These are phyloP conservation scores for Auanema sp. DNA, from an alignment of 2,888 invertebrate species.

Conservation along the genomic window DNA sequence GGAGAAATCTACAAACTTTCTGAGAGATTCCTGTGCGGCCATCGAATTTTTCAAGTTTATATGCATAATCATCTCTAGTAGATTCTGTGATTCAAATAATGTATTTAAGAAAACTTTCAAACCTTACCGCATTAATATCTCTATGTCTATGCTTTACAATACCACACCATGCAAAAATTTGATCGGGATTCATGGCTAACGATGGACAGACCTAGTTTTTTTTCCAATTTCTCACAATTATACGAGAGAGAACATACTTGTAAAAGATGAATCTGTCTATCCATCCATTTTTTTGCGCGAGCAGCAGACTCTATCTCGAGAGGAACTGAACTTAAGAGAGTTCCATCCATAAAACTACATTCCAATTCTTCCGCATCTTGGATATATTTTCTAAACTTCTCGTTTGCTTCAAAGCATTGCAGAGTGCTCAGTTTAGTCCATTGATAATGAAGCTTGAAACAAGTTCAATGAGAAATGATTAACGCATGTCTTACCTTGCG, in stretches of 20 bases:
- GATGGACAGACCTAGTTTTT: constrained; percentile 19
- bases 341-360: too few species aligned
- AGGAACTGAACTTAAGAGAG: background rate
- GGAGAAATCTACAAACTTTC: constrained; percentile 29
- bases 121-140: constrained; percentile 19
- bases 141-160: constrained; percentile 13
- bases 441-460: too few species aligned
- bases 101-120: background rate
- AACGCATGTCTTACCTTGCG: too few species aligned
- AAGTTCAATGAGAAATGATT: too few species aligned
- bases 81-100: constrained; percentile 11
- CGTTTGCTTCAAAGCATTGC: too few species aligned
- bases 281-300: constrained; percentile 15
- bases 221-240: too few species aligned
- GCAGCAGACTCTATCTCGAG: constrained; percentile 15
- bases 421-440: too few species aligned
- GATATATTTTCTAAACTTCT: too few species aligned
- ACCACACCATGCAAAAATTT: constrained; percentile 16
- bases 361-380: too few species aligned
- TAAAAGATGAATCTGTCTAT: constrained; percentile 18
- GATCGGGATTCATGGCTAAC: background rate
- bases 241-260: constrained; percentile 9
- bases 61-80: constrained; percentile 23
- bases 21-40: constrained; percentile 23
- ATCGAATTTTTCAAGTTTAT: constrained; percentile 17